Percentiles rank a stretch among this genome's conserved stretches.
These are phyloP conservation scores for Coturnix japonica DNA, from an alignment of 2,113 vertebrate species.

Conservation along the genomic window DNA sequence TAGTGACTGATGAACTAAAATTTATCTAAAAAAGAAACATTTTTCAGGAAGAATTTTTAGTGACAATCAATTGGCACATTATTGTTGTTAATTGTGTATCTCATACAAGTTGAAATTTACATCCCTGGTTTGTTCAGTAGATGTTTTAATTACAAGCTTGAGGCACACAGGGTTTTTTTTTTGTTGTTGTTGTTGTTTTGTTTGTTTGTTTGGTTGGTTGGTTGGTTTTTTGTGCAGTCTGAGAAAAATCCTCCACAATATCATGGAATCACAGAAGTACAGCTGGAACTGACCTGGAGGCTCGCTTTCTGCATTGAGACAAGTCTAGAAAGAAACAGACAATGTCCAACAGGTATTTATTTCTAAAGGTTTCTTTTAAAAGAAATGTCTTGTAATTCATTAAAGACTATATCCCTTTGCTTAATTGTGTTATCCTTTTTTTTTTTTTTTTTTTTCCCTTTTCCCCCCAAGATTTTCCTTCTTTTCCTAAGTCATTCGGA, in stretches of 20 bases:
- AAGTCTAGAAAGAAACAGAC: not conserved
- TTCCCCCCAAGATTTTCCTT: not conserved
- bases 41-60: not conserved
- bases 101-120: constrained; percentile 4
- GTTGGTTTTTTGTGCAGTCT: not conserved
- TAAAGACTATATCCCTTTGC: not conserved
- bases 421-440: not conserved
- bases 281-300: not conserved
- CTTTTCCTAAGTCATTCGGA: not conserved
- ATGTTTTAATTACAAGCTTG: constrained; percentile 46
- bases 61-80: accelerated
- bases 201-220: too few relatives aligned
- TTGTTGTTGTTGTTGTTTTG: too few relatives aligned
- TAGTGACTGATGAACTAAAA: not conserved
- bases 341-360: not conserved
- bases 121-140: constrained; percentile 13
- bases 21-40: not conserved
- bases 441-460: not conserved
- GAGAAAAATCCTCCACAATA: not conserved
- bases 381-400: not conserved
- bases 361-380: constrained; percentile 1
- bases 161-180: not conserved
- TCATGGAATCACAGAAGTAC: not conserved
- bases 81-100: not conserved
- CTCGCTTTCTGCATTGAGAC: not conserved